phyloP scores from a whole-genome alignment of 2,888 invertebrate species.

The Papilio gigon region DNA sequence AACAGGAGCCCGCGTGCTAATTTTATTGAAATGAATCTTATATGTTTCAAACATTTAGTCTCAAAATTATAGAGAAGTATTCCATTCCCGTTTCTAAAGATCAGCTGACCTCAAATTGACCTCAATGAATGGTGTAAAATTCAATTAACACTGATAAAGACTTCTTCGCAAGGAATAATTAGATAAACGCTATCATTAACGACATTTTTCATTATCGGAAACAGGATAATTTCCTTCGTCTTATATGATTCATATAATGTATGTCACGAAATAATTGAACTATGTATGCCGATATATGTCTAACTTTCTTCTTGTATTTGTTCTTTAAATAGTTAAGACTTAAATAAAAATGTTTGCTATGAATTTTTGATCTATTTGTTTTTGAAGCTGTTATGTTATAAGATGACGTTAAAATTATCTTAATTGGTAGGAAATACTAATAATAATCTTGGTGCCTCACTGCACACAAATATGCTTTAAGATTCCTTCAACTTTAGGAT shows the following conservation, averaged over 20 bases:
- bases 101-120: slow-evolving; percentile 37
- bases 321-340: no score
- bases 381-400: no score
- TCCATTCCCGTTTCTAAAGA: slow-evolving; percentile 9
- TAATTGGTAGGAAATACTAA: no score
- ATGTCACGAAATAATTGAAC: not conserved
- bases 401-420: no score
- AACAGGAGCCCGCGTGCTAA: no score
- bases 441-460: no score
- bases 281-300: not conserved
- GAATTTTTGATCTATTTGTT: no score
- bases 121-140: slow-evolving; percentile 39
- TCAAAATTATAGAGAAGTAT: not conserved
- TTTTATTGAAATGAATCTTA: not conserved
- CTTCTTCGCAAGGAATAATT: slow-evolving; percentile 15
- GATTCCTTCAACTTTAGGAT: no score
- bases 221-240: not conserved
- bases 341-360: not conserved
- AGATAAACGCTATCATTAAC: not conserved
- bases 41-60: not conserved
- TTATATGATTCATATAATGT: not conserved
- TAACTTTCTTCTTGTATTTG: not conserved
- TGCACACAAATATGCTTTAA: no score
- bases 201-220: not conserved
- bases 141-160: slow-evolving; percentile 35